Percentiles rank a stretch among this genome's conserved stretches.
These are phyloP conservation scores for Trichoplax adhaerens DNA, from an alignment of 37 sponge, comb jelly and placozoan species.

Conservation along the genomic window DNA sequence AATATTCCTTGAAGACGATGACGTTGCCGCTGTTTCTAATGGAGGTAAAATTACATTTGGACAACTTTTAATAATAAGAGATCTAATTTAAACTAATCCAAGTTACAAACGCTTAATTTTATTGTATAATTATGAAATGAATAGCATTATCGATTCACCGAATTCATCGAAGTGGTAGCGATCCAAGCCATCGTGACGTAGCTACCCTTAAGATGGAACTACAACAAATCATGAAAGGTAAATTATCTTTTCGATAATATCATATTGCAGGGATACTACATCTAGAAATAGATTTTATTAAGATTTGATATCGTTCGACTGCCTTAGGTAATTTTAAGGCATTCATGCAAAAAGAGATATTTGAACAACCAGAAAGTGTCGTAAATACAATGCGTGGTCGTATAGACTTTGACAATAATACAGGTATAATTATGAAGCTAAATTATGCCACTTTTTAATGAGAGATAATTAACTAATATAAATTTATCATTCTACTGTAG, in stretches of 20 bases:
- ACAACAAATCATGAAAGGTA: conserved; percentile 98
- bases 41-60: conserved; percentile 52
- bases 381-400: conserved; percentile 96
- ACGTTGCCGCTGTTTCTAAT: conserved; percentile 79
- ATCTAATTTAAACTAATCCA: not conserved
- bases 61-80: not conserved
- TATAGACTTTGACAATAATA: conserved; percentile 34
- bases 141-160: conserved; percentile 76
- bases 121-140: not conserved
- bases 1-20: conserved; percentile 94
- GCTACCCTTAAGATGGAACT: conserved; percentile 83
- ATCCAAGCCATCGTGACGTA: conserved; percentile 40
- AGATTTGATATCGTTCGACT: not conserved
- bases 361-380: conserved; percentile 95
- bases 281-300: too few relatives aligned
- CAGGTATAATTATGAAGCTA: not conserved
- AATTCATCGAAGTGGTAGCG: conserved; percentile 27
- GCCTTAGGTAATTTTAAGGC: conserved; percentile 54
- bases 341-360: conserved; percentile 99
- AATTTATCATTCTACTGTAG: conserved; percentile 4
- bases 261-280: too few relatives aligned
- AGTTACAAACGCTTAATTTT: not conserved
- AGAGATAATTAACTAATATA: not conserved
- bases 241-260: too few relatives aligned
- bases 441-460: not conserved